Evolutionary conservation across 2,797 vertebrate genomes (phyloP).

Genomic region (Sebastes elongatus): DNA sequence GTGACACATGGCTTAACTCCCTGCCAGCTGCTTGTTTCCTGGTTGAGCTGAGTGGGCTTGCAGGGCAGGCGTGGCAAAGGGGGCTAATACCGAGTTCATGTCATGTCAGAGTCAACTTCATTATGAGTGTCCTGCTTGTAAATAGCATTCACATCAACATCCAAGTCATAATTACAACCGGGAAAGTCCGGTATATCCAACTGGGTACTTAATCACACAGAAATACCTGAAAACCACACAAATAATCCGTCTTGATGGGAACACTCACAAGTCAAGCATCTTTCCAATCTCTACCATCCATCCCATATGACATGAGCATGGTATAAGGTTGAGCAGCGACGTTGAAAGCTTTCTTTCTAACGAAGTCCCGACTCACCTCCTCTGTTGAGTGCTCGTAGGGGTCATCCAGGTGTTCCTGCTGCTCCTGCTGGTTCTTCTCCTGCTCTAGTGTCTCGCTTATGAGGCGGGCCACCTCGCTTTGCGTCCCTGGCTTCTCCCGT

Average conservation of each 20-base stretch:
- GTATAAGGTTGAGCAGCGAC: background rate
- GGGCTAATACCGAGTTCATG: background rate
- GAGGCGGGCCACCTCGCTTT: conserved; percentile 93
- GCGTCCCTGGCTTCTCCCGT: conserved; percentile 91
- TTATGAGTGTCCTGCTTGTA: background rate
- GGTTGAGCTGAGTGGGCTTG: conserved; percentile 13
- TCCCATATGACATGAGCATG: background rate
- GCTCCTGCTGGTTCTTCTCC: conserved; percentile 86
- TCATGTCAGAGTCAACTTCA: background rate
- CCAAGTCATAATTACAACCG: background rate
- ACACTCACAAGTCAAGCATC: background rate
- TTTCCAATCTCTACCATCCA: background rate
- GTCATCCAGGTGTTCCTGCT: conserved; percentile 85
- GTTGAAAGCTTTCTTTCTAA: background rate
- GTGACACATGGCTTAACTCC: conserved; percentile 54
- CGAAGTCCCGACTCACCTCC: conserved; percentile 75
- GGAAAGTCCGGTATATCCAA: background rate
- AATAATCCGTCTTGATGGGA: background rate
- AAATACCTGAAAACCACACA: background rate
- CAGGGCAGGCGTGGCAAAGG: conserved; percentile 7
- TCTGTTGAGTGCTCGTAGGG: conserved; percentile 87
- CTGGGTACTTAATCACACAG: background rate
- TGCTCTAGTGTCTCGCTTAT: conserved; percentile 95
- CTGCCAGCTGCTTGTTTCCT: conserved; percentile 49
- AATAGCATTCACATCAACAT: background rate